Evolutionary conservation across 1,140 invertebrate genomes (phyloP), one percentile per base, ranked within the genome.

Genomic region (Zaprionus tsacasi): DNA sequence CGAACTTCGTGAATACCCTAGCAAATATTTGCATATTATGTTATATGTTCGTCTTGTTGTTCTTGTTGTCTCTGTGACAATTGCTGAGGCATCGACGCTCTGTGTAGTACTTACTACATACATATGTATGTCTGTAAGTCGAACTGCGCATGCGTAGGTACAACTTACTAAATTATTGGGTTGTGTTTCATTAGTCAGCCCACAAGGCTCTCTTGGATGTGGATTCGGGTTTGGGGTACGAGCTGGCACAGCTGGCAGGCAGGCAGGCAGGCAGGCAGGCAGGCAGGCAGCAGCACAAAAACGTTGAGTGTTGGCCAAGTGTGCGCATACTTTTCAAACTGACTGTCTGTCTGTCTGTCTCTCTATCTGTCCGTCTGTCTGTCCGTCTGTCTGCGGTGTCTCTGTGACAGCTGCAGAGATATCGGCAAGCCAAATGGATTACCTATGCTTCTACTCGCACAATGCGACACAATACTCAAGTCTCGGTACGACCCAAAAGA

Each of bases 361-460:
- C 6, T 17, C 27, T 63, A 21, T 33, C 35, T 50, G 43, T 60
- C 40, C 48, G 61, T 66, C 35, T 66, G 27, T 59, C n/a, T 61
- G 38, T 40, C 48, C 33, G 33, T 69, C 50, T 55, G 66, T 69
- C 38, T 58, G 35, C 38, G 35, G 56, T 71, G 67, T 76, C 61
- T 40, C 40, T 76, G 83, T 88, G 82, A 83, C 82, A 87, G 82
- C 87, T 76, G 73, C 73, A 76, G 54, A 88, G 85, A 89, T 88
- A 89, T 89, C 68, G 86, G 70, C 77, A 88, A 89, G 78, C 88
- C 85, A 88, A 88, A 88, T 89, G 85, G 83, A 88, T 89, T 89
- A 88, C 86, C 80, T 81, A 74, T 56, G 58, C 56, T 21, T 38
- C 57, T 45, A 45, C 35, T 38, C 57, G 33, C 35, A 27, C 45